Base-by-base conservation (phyloP, 2,888 invertebrate genomes). In the Pollenia angustigena region DNA sequence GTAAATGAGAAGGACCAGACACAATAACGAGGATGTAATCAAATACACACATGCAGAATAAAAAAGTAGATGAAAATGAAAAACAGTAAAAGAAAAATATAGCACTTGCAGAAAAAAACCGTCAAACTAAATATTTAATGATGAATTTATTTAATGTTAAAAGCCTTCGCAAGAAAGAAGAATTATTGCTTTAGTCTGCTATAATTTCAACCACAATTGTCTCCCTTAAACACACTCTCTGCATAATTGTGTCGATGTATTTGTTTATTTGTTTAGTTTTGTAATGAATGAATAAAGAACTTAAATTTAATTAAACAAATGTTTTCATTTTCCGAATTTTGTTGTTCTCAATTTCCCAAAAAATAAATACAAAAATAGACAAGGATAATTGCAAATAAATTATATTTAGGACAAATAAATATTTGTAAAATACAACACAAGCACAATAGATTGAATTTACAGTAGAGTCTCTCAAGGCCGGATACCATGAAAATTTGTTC, bases 221-320 rank as follows among this genome's bases (percentile, higher is more conserved):
- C n/a, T 42, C 2, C n/a, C n/a, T 4, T 8, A 42, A 62, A 16
- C n/a, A 42, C 42, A 62, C 16, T 16, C 10, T 42, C 16, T 42
- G 4, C 32, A 16, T 16, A 44, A 44, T 4, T 16, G 10, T 60
- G 6, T 42, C 42, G 2, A n/a, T 40, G 12, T 60, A 0, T 14
- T 10, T 60, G n/a, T 7, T 4, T 14, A 42, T 40, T 4, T 18
- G 9, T 40, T 40, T n/a, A 44, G 16, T 44, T 44, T 62, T 62
- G 62, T 62, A 32, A 32, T 32, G 2, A 10, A 62, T 7, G 44
- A 44, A 11, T 42, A 62, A 58, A 44, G 18, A 42, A 50, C 11
- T 75, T 52, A 18, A 75, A 75, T 44, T 75, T 75, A 75, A 75
- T 75, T 75, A 64, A 75, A 52, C 50, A 76, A 64, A 64, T 44